Evolutionary conservation across 1,140 invertebrate genomes (phyloP).

Genomic region (Eupristina koningsbergeri): DNA sequence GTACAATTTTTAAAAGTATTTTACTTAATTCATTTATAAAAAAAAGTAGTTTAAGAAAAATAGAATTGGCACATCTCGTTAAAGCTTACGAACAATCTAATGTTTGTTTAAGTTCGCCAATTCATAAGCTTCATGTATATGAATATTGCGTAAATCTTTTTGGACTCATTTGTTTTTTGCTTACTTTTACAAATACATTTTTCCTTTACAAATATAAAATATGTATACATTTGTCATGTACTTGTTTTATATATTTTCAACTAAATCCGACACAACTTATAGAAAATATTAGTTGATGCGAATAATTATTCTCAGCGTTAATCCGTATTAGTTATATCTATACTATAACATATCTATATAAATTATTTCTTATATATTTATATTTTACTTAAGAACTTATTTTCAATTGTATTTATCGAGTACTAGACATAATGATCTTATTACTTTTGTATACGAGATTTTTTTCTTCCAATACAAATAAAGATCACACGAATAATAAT

Average conservation of each 20-base stretch:
- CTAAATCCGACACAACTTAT: background rate
- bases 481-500: conserved; percentile 27
- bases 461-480: conserved; percentile 24
- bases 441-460: conserved; percentile 42
- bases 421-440: conserved; percentile 21
- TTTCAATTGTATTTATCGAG: conserved; percentile 26
- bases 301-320: conserved; percentile 8
- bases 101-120: background rate
- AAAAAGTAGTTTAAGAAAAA: background rate
- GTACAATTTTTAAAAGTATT: conserved; percentile 6
- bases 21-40: conserved; percentile 7
- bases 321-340: background rate
- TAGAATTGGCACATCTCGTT: background rate
- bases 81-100: background rate
- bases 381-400: conserved; percentile 34
- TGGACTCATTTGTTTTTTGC: conserved; percentile 19
- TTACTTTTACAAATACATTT: conserved; percentile 27
- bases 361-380: conserved; percentile 21
- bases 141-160: background rate
- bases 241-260: conserved; percentile 21
- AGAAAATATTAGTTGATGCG: conserved; percentile 26
- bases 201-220: conserved; percentile 13
- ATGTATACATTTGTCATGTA: conserved; percentile 7
- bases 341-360: background rate
- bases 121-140: background rate